A percentile compares a stretch with the other conserved stretches of the same genome.
Evolutionary conservation across 2,888 invertebrate species (phyloP).

Genomic region (Spodoptera exigua): DNA sequence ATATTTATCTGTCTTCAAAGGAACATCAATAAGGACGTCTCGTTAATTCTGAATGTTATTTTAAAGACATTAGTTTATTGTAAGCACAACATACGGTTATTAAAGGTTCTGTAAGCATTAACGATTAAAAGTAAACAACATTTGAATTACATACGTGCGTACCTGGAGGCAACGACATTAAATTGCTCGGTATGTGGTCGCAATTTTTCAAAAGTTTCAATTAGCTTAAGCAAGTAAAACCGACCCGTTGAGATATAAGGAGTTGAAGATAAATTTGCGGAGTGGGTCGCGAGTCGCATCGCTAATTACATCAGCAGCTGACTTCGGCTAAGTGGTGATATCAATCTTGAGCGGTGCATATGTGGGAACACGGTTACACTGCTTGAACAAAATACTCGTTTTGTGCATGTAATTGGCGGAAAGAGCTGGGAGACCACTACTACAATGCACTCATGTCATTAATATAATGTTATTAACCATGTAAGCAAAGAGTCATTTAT

Average conservation of each 20-base stretch:
- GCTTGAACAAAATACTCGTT: slow-evolving; percentile 62
- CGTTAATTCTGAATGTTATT: slow-evolving; percentile 54
- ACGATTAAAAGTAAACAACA: slow-evolving; percentile 62
- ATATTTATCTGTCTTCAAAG: slow-evolving; percentile 45
- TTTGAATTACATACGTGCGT: slow-evolving; percentile 59
- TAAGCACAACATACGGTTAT: slow-evolving; percentile 50
- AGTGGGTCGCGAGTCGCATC: slow-evolving; percentile 65
- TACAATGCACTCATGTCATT: slow-evolving; percentile 46
- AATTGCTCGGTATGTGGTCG: slow-evolving; percentile 75
- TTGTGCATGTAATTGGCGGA: slow-evolving; percentile 59
- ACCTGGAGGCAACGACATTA: slow-evolving; percentile 71
- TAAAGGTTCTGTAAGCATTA: slow-evolving; percentile 46
- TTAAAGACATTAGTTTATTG: slow-evolving; percentile 58
- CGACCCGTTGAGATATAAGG: slow-evolving; percentile 64
- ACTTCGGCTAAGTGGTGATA: slow-evolving; percentile 77
- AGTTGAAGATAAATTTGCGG: slow-evolving; percentile 64
- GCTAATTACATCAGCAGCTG: slow-evolving; percentile 83
- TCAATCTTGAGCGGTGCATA: slow-evolving; percentile 75
- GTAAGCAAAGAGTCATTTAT: slow-evolving; percentile 28
- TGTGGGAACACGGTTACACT: slow-evolving; percentile 67
- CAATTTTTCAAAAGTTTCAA: slow-evolving; percentile 81
- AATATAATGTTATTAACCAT: slow-evolving; percentile 44
- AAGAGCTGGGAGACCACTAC: slow-evolving; percentile 40
- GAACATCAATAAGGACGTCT: slow-evolving; percentile 49
- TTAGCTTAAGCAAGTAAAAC: slow-evolving; percentile 66